A percentile compares a stretch with the other conserved stretches of the same genome.
Evolutionary conservation across 1,140 invertebrate genomes (phyloP).

Genomic region (Hyles vespertilio): DNA sequence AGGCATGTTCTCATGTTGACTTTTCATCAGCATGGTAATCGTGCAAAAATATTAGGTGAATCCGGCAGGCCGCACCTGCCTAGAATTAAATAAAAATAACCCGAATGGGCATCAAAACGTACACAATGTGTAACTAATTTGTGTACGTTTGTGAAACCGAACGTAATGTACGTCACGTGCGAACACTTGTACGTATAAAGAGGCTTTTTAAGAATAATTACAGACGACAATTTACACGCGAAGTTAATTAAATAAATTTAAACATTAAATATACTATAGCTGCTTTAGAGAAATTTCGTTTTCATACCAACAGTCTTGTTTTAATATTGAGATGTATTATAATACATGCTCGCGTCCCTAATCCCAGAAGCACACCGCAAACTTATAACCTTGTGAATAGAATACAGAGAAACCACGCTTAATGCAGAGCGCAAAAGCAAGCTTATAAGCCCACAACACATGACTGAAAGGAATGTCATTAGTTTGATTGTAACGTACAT

Average conservation of each 20-base stretch:
- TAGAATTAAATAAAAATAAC: slow-evolving; percentile 74
- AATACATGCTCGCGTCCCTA: no score
- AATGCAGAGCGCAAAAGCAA: background rate
- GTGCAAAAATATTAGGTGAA: slow-evolving; percentile 65
- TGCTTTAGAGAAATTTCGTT: no score
- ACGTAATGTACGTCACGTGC: slow-evolving; percentile 35
- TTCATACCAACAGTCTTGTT: no score
- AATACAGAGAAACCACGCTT: background rate
- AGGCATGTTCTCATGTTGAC: slow-evolving; percentile 55
- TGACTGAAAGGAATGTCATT: slow-evolving; percentile 14
- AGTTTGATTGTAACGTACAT: slow-evolving; percentile 31
- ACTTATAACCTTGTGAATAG: no score
- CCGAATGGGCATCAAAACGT: slow-evolving; percentile 48
- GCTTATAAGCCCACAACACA: background rate
- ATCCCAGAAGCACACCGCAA: no score
- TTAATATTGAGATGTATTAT: no score
- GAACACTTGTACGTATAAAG: slow-evolving; percentile 7
- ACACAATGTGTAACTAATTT: slow-evolving; percentile 46
- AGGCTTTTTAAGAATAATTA: no score
- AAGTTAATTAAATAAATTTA: no score
- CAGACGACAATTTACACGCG: no score
- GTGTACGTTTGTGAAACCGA: slow-evolving; percentile 45
- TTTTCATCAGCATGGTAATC: slow-evolving; percentile 74
- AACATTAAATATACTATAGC: no score
- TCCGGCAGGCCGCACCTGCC: slow-evolving; percentile 52